Percentiles rank a stretch among this genome's conserved stretches.
Conservation (phyloP, 2,888 invertebrate species). For the Rapana venosa region DNA sequence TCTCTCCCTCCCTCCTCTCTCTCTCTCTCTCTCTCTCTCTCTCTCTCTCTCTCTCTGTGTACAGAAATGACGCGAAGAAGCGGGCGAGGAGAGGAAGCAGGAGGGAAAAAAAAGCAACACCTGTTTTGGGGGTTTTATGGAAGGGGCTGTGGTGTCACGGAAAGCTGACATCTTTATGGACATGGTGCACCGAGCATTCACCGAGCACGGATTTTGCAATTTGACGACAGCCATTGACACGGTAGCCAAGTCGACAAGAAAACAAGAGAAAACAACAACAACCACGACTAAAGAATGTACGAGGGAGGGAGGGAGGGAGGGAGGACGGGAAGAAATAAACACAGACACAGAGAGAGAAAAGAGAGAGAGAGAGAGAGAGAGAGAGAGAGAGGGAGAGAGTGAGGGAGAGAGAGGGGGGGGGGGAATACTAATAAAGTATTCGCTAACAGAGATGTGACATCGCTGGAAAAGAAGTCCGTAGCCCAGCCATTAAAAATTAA, state of each 20-base stretch:
- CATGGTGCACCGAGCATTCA: background rate
- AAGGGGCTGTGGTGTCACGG: background rate
- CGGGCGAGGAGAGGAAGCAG: background rate
- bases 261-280: too few relatives aligned
- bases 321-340: background rate
- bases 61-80: background rate
- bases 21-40: background rate
- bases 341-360: background rate
- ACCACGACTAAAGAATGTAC: background rate
- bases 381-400: background rate
- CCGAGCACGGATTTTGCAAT: background rate
- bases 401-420: background rate
- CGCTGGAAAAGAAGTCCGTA: background rate
- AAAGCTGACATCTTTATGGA: constrained; percentile 6
- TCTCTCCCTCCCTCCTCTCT: too few relatives aligned
- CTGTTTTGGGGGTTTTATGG: background rate
- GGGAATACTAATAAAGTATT: too few relatives aligned
- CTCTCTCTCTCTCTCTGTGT: background rate
- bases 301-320: background rate
- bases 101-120: background rate
- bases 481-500: background rate
- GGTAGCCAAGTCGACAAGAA: too few relatives aligned
- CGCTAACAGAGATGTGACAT: background rate
- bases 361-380: background rate
- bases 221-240: background rate